Base-by-base conservation (phyloP, 1,140 invertebrate genomes). In the Orius insidiosus region DNA sequence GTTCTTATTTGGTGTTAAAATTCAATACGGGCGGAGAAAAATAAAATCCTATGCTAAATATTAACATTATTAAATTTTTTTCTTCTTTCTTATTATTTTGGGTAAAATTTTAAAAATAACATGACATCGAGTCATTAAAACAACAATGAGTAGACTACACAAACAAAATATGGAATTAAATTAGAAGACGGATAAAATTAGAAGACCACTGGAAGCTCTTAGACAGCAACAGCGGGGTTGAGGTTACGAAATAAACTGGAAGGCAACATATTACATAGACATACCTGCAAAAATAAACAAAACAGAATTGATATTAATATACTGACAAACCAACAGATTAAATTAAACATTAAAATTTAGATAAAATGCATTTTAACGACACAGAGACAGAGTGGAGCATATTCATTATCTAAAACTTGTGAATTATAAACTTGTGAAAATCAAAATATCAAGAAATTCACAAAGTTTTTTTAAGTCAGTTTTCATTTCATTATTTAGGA, bases 211-310 rank as follows among this genome's bases (percentile, higher is more conserved):
- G 37, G 45, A 47, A 36, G 24, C 18, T 38, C 36, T 32, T 40
- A 49, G 45, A 49, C 48, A 15, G 48, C 31, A 35, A 49, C 41
- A 5, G 48, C 42, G 11, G 48, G 42, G 45, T 35, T 14, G 16
- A 18, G 48, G 11, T 49, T 43, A 30, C 31, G 33, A 19, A 45
- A 34, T 13, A 49, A 49, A 49, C 41, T 49, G 48, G 41, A 49
- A 49, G 32, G 48, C 40, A 37, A 49, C 31, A 36, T 49, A 49
- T 49, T 34, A 49, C 41, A 45, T 49, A 49, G 32, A 49, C 40
- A 45, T 49, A 49, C 42, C 38, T 40, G 35, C 9, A n/a, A 36
- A 4, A 36, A 36, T 5, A 11, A 36, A 4, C 9, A 15, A 36
- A 11, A n/a, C n/a, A n/a, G n/a, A n/a, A n/a, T n/a, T n/a, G n/a